These are phyloP conservation scores for Clarias macrocephalus DNA, from an alignment of 2,113 vertebrate species.

Conservation along the genomic window DNA sequence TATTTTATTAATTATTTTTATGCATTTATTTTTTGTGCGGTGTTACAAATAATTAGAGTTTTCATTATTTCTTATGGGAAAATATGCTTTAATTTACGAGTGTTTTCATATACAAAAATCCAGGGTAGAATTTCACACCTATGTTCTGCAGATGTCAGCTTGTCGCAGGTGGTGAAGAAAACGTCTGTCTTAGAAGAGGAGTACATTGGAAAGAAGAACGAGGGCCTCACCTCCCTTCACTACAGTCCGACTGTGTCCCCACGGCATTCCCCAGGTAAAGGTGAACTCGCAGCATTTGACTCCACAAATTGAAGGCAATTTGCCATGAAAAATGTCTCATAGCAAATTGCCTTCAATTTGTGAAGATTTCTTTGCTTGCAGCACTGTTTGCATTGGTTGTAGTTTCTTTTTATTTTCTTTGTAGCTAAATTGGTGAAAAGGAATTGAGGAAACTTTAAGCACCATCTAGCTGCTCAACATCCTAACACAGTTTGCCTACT, in stretches of 20 bases:
- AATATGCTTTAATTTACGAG: too few species aligned
- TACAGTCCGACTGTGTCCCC: slow-evolving; percentile 90
- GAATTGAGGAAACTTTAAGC: not conserved
- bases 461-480: not conserved
- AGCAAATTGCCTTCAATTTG: not conserved
- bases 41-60: too few species aligned
- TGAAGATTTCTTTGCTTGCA: not conserved
- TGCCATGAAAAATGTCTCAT: not conserved
- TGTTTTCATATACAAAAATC: not conserved
- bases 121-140: not conserved
- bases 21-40: too few species aligned
- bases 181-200: slow-evolving; percentile 79
- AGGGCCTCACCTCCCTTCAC: slow-evolving; percentile 84
- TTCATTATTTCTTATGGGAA: too few species aligned
- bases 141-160: slow-evolving; percentile 71
- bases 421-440: not conserved
- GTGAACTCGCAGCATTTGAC: slow-evolving; percentile 59
- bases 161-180: slow-evolving; percentile 82
- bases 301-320: not conserved
- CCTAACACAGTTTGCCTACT: not conserved
- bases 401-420: not conserved
- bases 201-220: slow-evolving; percentile 77
- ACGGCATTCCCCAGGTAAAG: slow-evolving; percentile 89
- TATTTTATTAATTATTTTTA: too few species aligned
- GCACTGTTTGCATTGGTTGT: not conserved